These are phyloP conservation scores for Chironomus tepperi DNA, from an alignment of 1,140 invertebrate species.

Conservation along the genomic window DNA sequence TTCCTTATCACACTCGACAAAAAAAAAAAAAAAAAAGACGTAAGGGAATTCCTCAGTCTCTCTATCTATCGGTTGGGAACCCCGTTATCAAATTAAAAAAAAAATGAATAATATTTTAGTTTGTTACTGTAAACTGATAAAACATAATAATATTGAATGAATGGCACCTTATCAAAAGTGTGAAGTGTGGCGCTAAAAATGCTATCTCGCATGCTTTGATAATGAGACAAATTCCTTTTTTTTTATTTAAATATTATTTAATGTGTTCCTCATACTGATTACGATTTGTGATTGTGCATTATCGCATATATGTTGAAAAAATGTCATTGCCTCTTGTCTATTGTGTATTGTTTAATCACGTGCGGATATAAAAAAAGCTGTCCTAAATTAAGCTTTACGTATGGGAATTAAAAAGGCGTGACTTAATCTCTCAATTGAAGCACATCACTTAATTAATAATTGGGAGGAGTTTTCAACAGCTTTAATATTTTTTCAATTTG, in stretches of 20 bases:
- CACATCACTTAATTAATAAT: background rate
- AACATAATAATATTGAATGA: background rate
- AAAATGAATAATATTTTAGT: background rate
- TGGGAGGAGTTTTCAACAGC: background rate
- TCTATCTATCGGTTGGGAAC: background rate
- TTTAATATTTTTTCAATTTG: background rate
- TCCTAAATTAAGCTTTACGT: background rate
- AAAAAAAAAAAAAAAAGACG: background rate
- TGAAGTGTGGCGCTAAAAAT: conserved; percentile 6
- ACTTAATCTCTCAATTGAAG: background rate
- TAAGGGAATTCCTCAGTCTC: background rate
- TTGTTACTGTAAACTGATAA: background rate
- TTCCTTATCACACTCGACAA: background rate
- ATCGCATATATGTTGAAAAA: background rate
- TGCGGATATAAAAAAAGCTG: background rate
- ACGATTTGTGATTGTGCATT: background rate
- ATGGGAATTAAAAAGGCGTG: background rate
- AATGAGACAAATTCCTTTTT: background rate
- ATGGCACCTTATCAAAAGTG: conserved; percentile 1
- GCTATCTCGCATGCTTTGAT: background rate
- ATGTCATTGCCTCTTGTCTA: background rate
- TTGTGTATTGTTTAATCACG: background rate
- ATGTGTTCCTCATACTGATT: background rate
- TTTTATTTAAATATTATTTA: too few species aligned
- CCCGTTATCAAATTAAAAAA: conserved; percentile 13